Evolutionary conservation across 2,113 vertebrate species (phyloP).

Genomic region (Xyrauchen texanus): DNA sequence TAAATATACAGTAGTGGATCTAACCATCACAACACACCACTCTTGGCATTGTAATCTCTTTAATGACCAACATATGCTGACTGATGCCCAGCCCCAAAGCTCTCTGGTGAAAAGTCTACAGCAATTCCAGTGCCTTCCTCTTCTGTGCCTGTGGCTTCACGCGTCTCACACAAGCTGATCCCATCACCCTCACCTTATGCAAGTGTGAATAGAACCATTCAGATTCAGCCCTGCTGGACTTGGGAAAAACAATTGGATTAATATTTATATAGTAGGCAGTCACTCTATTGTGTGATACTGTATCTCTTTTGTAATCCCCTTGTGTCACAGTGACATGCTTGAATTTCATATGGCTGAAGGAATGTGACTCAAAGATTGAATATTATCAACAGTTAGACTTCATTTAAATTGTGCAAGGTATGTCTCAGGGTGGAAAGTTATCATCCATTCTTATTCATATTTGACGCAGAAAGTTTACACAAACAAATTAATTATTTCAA

Average conservation of each 20-base stretch:
- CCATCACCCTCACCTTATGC: slow-evolving; percentile 18
- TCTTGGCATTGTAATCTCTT: slow-evolving; percentile 37
- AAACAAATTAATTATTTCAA: too few relatives aligned
- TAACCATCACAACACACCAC: not conserved
- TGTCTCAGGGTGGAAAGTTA: not conserved
- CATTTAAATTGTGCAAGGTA: not conserved
- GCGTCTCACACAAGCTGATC: slow-evolving; percentile 33
- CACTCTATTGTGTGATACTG: slow-evolving; percentile 25
- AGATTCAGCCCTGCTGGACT: slow-evolving; percentile 11
- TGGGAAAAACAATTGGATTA: slow-evolving; percentile 20
- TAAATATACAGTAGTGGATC: slow-evolving; percentile 1
- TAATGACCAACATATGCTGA: slow-evolving; percentile 2
- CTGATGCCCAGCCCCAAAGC: not conserved
- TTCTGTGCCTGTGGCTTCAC: slow-evolving; percentile 19
- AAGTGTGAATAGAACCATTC: slow-evolving; percentile 30
- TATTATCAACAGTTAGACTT: not conserved
- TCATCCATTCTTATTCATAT: not conserved
- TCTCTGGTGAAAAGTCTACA: slow-evolving; percentile 6
- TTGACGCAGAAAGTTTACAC: not conserved
- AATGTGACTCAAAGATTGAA: not conserved
- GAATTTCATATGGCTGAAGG: not conserved
- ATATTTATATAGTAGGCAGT: slow-evolving; percentile 16
- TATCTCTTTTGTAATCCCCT: not conserved
- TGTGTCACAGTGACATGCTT: not conserved
- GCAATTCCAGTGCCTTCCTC: slow-evolving; percentile 15